These are phyloP conservation scores for Spisula solida DNA, from an alignment of 2,888 invertebrate genomes.

Conservation along the genomic window DNA sequence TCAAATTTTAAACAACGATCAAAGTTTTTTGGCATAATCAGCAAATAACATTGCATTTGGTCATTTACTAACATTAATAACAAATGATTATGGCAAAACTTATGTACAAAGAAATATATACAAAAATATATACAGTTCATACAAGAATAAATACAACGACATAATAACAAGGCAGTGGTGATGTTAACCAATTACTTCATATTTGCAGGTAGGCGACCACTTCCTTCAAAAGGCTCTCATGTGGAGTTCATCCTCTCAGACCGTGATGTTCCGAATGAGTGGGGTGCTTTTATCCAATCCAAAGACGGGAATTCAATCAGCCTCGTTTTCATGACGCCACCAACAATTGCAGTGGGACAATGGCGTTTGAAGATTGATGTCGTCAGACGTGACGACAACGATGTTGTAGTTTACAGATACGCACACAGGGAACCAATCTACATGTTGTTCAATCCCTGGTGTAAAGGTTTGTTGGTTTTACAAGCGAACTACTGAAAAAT, in stretches of 20 bases:
- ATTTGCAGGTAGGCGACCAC: constrained; percentile 75
- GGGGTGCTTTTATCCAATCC: constrained; percentile 78
- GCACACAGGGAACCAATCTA: constrained; percentile 90
- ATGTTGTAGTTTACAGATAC: constrained; percentile 65
- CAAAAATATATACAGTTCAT: no score
- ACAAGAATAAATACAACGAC: no score
- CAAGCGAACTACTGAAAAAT: no score
- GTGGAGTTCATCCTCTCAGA: constrained; percentile 79
- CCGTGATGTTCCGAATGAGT: constrained; percentile 73
- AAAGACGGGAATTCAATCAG: constrained; percentile 63
- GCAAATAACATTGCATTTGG: no score
- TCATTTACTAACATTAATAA: no score
- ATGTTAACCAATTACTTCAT: neutral
- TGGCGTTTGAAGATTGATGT: constrained; percentile 81
- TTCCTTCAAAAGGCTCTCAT: constrained; percentile 77
- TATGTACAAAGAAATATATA: no score
- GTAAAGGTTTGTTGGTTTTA: constrained; percentile 89
- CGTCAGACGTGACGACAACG: constrained; percentile 66
- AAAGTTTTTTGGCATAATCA: no score
- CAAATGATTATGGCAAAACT: no score
- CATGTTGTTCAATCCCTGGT: constrained; percentile 96
- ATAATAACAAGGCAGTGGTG: no score
- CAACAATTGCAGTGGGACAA: constrained; percentile 77
- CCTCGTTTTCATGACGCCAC: constrained; percentile 77
- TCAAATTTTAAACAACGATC: no score